These are phyloP conservation scores for Sebastolobus altivelis DNA, from an alignment of 2,797 vertebrate species.

Conservation along the genomic window DNA sequence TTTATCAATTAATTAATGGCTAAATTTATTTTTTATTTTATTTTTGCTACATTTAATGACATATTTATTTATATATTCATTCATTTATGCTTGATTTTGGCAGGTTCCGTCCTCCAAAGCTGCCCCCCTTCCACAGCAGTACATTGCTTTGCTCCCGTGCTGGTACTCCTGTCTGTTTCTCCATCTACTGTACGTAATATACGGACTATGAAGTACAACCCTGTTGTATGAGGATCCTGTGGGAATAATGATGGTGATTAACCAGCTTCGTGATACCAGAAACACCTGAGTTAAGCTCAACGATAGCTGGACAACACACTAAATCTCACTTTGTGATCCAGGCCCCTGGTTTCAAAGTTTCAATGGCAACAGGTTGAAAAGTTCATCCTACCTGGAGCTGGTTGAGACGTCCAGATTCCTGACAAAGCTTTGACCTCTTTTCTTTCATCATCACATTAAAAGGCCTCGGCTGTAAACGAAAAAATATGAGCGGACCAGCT, in stretches of 20 bases:
- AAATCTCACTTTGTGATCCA: background rate
- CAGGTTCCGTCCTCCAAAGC: no score
- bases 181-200: background rate
- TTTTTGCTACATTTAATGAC: no score
- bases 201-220: background rate
- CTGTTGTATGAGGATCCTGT: no score
- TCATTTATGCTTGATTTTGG: no score
- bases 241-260: background rate
- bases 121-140: no score
- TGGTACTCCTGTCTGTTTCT: no score
- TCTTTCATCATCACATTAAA: background rate
- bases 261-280: background rate
- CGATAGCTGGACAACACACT: background rate
- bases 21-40: no score
- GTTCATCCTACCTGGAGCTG: slow-evolving; percentile 17
- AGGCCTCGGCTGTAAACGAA: background rate
- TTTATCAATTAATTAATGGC: no score
- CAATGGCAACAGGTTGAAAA: slow-evolving; percentile 9
- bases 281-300: background rate
- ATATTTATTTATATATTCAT: no score
- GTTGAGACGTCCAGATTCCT: background rate
- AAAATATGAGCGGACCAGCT: background rate
- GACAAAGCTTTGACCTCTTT: slow-evolving; percentile 1
- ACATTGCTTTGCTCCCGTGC: no score
- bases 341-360: background rate